These are phyloP conservation scores for Automeris io DNA, from an alignment of 2,888 invertebrate species.

Conservation along the genomic window DNA sequence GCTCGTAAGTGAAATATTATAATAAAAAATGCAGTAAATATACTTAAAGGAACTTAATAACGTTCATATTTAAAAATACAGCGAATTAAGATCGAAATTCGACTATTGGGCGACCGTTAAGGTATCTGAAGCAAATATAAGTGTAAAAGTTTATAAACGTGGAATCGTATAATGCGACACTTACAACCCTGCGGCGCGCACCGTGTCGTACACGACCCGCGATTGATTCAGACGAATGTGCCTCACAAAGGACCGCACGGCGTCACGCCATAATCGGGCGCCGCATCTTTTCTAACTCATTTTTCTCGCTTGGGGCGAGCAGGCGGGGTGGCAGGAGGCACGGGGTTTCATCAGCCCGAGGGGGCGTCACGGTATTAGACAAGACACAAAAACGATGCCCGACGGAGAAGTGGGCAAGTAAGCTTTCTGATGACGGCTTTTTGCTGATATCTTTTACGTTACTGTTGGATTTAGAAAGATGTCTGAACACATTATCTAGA, in stretches of 20 bases:
- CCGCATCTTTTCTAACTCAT: conserved; percentile 78
- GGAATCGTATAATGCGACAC: conserved; percentile 31
- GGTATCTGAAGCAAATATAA: no score
- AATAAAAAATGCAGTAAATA: no score
- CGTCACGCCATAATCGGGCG: conserved; percentile 70
- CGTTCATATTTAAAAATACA: no score
- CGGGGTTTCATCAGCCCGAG: conserved; percentile 57
- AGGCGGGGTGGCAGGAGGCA: conserved; percentile 28
- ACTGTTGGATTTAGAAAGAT: conserved; percentile 4
- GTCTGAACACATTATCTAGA: no score
- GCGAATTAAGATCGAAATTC: no score
- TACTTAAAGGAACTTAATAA: no score
- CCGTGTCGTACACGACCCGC: conserved; percentile 41
- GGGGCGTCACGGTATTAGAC: conserved; percentile 75
- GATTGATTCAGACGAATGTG: conserved; percentile 71
- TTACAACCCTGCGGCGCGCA: conserved; percentile 38
- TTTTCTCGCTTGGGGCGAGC: conserved; percentile 67
- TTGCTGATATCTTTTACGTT: conserved; percentile 23
- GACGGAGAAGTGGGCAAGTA: conserved; percentile 62
- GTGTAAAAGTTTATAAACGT: conserved; percentile 32
- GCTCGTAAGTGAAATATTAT: no score
- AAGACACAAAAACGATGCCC: conserved; percentile 74
- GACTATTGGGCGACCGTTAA: no score
- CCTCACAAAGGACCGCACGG: conserved; percentile 57
- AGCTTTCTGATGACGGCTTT: conserved; percentile 60